Conservation (phyloP, 2,888 invertebrate genomes). For the Aphidius colemani region DNA sequence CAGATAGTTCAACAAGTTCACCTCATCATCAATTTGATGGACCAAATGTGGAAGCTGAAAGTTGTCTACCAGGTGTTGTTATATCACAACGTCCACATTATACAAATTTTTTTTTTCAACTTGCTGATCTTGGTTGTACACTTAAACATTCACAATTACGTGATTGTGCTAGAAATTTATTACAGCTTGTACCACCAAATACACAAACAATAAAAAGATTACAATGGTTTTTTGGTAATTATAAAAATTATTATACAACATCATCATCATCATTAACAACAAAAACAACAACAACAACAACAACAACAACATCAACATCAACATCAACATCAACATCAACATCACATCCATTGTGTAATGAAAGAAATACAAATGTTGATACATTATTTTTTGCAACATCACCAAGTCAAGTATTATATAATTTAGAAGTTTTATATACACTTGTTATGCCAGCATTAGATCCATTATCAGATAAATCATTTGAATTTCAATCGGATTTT, state of each 20-base stretch:
- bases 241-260: conserved; percentile 50
- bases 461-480: conserved; percentile 74
- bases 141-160: conserved; percentile 79
- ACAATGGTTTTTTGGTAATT: conserved; percentile 63
- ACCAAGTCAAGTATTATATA: conserved; percentile 77
- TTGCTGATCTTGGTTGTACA: conserved; percentile 86
- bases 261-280: too few relatives aligned
- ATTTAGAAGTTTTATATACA: conserved; percentile 82
- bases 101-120: conserved; percentile 79
- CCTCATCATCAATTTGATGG: conserved; percentile 85
- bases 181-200: conserved; percentile 82
- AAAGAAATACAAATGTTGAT: conserved; percentile 63
- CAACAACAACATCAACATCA: conserved; percentile 38
- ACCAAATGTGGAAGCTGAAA: conserved; percentile 82
- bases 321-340: not conserved
- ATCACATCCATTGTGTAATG: conserved; percentile 39
- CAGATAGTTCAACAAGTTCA: conserved; percentile 92
- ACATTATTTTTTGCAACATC: conserved; percentile 72
- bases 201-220: conserved; percentile 67
- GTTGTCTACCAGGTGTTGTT: conserved; percentile 82
- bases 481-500: conserved; percentile 73
- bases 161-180: conserved; percentile 80
- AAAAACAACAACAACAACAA: too few relatives aligned
- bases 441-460: conserved; percentile 90
- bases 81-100: conserved; percentile 83